A percentile compares a stretch with the other conserved stretches of the same genome.
Evolutionary conservation across 2,113 vertebrate genomes (phyloP).

Genomic region (Pholis gunnellus): DNA sequence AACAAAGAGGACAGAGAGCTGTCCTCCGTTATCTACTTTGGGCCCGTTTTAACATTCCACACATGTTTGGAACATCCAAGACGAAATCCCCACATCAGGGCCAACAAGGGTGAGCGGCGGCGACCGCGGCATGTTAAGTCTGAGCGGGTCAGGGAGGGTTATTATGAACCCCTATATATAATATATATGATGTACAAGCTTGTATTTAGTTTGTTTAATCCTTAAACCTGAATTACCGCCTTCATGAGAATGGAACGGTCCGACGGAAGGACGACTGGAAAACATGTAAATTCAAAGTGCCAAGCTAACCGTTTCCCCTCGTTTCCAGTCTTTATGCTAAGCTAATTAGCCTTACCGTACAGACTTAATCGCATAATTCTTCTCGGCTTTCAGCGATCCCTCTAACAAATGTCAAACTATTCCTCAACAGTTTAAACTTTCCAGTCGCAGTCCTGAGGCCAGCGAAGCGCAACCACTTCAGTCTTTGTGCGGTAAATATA

Average conservation of each 20-base stretch:
- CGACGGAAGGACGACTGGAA: no score
- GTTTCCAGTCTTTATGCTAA: not conserved
- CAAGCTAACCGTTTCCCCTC: no score
- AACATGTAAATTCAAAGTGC: no score
- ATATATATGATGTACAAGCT: no score
- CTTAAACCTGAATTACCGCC: no score
- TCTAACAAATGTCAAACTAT: not conserved
- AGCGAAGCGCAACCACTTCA: not conserved
- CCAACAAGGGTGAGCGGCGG: not conserved
- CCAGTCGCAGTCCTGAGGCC: not conserved
- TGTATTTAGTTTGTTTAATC: no score
- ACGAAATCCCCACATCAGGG: constrained; percentile 13
- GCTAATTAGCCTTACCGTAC: not conserved
- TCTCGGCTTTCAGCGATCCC: not conserved
- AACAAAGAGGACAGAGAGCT: not conserved
- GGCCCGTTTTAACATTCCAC: constrained; percentile 13
- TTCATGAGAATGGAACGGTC: no score
- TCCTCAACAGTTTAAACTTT: not conserved
- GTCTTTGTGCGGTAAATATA: not conserved
- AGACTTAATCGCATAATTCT: not conserved
- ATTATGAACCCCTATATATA: no score
- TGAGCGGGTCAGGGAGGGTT: not conserved
- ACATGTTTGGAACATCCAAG: not conserved
- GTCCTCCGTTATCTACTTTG: not conserved
- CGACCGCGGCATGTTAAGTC: not conserved